phyloP scores from a whole-genome alignment of 2,797 vertebrate species.

The Sebastes iracundus region DNA sequence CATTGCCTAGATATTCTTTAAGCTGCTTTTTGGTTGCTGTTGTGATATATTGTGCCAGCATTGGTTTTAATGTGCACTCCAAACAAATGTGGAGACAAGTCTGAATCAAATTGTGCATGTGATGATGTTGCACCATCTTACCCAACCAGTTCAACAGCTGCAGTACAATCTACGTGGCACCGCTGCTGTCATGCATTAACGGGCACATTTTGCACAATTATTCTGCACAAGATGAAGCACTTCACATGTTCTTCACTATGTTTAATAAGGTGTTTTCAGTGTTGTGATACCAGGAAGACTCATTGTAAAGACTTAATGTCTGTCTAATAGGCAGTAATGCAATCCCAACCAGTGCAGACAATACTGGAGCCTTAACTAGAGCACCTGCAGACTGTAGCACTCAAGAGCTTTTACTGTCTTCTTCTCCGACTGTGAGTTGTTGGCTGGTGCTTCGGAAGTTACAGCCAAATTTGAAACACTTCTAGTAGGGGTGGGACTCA shows the following conservation, averaged over 20 bases:
- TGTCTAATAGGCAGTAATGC: not conserved
- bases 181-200: slow-evolving; percentile 25
- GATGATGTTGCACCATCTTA: not conserved
- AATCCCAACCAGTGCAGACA: not conserved
- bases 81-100: slow-evolving; percentile 39
- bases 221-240: slow-evolving; percentile 1
- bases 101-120: not conserved
- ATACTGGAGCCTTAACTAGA: not conserved
- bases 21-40: not conserved
- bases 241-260: not conserved
- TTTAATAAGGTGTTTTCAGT: not conserved
- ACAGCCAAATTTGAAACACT: not conserved
- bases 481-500: too few relatives aligned
- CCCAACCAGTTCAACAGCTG: slow-evolving; percentile 53
- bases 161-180: slow-evolving; percentile 7
- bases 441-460: not conserved
- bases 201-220: slow-evolving; percentile 11
- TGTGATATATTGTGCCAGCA: slow-evolving; percentile 19
- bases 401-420: slow-evolving; percentile 1
- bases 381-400: slow-evolving; percentile 14
- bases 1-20: not conserved
- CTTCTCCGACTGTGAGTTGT: slow-evolving; percentile 14
- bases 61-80: slow-evolving; percentile 24
- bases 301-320: not conserved
- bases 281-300: not conserved